phyloP scores from a whole-genome alignment of 1,140 invertebrate genomes.

The Drosophila pachea region DNA sequence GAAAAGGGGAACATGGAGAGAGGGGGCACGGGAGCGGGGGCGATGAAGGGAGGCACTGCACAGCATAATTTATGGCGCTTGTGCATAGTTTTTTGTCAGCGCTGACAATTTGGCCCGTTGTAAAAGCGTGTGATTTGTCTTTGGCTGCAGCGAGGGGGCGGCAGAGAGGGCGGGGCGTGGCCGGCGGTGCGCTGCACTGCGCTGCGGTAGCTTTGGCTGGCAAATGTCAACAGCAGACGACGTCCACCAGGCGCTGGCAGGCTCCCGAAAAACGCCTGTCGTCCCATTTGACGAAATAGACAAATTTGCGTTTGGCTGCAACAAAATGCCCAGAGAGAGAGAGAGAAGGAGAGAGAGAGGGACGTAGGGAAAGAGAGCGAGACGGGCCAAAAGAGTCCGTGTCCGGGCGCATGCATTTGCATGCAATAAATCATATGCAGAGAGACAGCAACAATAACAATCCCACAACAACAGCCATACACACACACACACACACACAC shows the following conservation, averaged over 20 bases:
- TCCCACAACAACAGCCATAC: no score
- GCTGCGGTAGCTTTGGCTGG: constrained; percentile 51
- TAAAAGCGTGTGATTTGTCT: constrained; percentile 76
- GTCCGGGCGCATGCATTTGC: constrained; percentile 67
- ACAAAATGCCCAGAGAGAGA: constrained; percentile 59
- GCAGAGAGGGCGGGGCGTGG: not conserved
- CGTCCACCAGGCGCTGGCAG: constrained; percentile 30
- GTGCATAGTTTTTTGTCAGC: constrained; percentile 50
- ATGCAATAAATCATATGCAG: constrained; percentile 76
- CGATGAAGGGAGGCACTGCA: constrained; percentile 37
- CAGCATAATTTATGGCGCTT: constrained; percentile 68
- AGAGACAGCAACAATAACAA: constrained; percentile 68
- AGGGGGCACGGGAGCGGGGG: not conserved
- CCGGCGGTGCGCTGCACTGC: no score
- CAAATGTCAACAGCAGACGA: constrained; percentile 73
- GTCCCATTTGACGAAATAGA: constrained; percentile 75
- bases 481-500: constrained; percentile 13
- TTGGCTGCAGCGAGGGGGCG: constrained; percentile 52
- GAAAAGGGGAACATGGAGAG: no score
- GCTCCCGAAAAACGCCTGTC: constrained; percentile 62
- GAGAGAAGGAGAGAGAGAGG: constrained; percentile 2
- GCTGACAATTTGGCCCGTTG: constrained; percentile 73
- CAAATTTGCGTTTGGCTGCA: constrained; percentile 77
- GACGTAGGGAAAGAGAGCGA: no score
- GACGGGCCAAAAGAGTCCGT: constrained; percentile 22